Base-by-base conservation (phyloP, 2,113 vertebrate genomes). In the cat (Felis catus) region DNA sequence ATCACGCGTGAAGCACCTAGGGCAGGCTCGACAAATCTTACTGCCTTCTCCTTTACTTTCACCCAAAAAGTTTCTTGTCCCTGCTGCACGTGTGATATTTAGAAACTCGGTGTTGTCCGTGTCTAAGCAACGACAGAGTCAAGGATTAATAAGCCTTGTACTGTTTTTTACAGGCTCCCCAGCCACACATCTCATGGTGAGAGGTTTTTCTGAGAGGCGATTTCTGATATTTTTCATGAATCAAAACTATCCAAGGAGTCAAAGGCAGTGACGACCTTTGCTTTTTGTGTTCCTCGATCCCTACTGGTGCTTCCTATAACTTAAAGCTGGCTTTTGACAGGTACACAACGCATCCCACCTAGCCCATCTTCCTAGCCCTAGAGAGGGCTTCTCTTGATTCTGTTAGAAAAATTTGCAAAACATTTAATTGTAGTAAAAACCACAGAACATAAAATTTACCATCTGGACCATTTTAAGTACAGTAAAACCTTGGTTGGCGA, bases 181-280 rank as follows among this genome's bases (percentile, higher is more conserved):
- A 89, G 82, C 4, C 45, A 73, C 15, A 89, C 45, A 74, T 95
- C 51, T 93, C 63, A n/a, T 7, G 33, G 39, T 66, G 89, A 94
- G 31, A 91, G 33, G 1, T 41, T 94, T 84, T 87, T 78, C 61
- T 66, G 51, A 89, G 36, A 65, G 53, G 61, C 58, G 61, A 88
- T 79, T 92, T 95, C 87, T 80, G 27, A 4, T 80, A 84, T 93
- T 94, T 19, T 85, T 6, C 31, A 81, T 7, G 21, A 88, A 85
- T 91, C 41, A 85, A 91, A 90, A 91, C 65, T 68, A 91, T 88
- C 90, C 82, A 85, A 71, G 86, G 41, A 86, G 89, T 93, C 63
- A 80, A 86, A 87, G 36, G 25, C 92, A 94, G 48, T 74, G 74
- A 74, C 70, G 36, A 68, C 71, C 33, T 33, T 90, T 89, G 83